Evolutionary conservation across 2,113 vertebrate genomes (phyloP).

Genomic region (Gulo gulo): DNA sequence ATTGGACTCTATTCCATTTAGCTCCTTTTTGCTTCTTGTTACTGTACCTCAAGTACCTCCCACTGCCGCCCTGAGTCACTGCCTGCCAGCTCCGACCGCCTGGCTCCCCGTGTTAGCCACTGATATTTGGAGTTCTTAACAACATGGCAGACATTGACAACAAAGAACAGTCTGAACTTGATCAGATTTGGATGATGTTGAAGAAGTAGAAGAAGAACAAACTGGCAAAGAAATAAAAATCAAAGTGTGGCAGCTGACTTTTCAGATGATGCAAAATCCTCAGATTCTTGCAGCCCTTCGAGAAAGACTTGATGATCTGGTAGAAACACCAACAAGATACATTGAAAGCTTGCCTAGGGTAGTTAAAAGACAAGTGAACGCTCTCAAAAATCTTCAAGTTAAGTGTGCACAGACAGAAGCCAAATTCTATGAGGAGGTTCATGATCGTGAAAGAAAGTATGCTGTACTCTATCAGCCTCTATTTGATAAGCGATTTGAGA

Average conservation of each 20-base stretch:
- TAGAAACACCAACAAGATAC: constrained; percentile 97
- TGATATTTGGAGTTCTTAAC: constrained; percentile 1
- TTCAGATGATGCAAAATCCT: constrained; percentile 99
- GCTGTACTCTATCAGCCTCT: constrained; percentile 97
- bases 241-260: constrained; percentile 95
- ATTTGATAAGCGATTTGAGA: constrained; percentile 98
- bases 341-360: constrained; percentile 99
- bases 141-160: no score
- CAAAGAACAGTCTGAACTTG: no score
- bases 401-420: constrained; percentile 99
- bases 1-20: background rate
- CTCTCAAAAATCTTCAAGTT: constrained; percentile 98
- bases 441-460: constrained; percentile 98
- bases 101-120: background rate
- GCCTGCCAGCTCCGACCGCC: constrained; percentile 82
- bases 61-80: constrained; percentile 76
- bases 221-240: no score
- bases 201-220: no score
- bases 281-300: constrained; percentile 98
- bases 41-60: constrained; percentile 29
- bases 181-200: no score
- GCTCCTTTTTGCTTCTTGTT: background rate
- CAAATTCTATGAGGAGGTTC: constrained; percentile 99
- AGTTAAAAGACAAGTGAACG: constrained; percentile 97
- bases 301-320: constrained; percentile 97